Conservation (phyloP, 2,113 vertebrate species). For the Vidua chalybeata region DNA sequence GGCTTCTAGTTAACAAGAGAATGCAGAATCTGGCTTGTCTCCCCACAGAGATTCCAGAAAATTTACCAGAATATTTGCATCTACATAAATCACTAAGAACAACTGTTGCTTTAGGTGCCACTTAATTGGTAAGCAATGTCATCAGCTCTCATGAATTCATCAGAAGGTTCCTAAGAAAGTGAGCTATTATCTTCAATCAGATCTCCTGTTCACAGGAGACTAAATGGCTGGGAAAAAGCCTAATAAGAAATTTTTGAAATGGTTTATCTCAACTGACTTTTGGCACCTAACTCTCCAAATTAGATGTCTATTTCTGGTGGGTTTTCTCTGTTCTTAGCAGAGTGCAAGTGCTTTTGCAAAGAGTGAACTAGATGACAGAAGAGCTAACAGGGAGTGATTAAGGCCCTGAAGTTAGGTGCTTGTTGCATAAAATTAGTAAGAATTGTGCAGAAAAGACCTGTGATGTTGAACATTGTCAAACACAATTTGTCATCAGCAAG, state of each 20-base stretch:
- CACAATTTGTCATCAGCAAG: not conserved
- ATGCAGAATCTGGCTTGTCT: not conserved
- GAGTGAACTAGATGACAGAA: not conserved
- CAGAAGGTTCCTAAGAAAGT: not conserved
- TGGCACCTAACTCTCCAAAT: not conserved
- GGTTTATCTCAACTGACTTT: not conserved
- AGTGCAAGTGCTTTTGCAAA: not conserved
- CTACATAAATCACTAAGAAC: not conserved
- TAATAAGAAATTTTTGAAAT: not conserved
- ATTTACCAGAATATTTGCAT: conserved; percentile 31
- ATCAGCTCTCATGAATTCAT: not conserved
- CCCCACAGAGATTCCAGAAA: not conserved
- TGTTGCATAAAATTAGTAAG: not conserved
- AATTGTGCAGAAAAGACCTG: not conserved
- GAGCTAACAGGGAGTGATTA: not conserved
- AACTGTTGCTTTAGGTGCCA: conserved; percentile 5
- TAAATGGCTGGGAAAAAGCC: not conserved
- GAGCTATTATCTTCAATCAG: not conserved
- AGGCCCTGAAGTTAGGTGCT: not conserved
- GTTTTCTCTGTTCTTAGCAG: not conserved
- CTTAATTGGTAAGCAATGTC: not conserved
- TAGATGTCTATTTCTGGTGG: not conserved
- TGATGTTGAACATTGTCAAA: not conserved
- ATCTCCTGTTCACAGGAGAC: not conserved
- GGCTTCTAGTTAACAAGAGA: not conserved